These are phyloP conservation scores for Mesaphorura yosii DNA, from an alignment of 1,140 invertebrate genomes.

Conservation along the genomic window DNA sequence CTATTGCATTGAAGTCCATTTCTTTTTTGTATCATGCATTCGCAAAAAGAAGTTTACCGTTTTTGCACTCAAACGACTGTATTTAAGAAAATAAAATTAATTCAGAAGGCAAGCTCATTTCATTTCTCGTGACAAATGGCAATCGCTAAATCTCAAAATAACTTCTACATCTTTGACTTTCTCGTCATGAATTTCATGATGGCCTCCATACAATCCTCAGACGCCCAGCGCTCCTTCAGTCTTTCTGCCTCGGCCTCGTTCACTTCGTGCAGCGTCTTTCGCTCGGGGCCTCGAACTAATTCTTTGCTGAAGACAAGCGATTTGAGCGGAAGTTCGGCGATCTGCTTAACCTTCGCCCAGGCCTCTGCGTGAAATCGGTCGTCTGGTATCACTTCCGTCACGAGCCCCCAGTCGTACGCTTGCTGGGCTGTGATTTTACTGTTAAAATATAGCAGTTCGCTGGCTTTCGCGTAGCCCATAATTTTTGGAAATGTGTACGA, in stretches of 20 bases:
- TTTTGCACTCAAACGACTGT: too few relatives aligned
- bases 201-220: constrained; percentile 48
- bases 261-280: constrained; percentile 40
- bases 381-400: constrained; percentile 54
- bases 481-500: constrained; percentile 48
- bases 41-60: too few relatives aligned
- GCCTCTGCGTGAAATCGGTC: constrained; percentile 47
- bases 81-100: too few relatives aligned
- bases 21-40: too few relatives aligned
- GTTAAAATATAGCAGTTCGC: constrained; percentile 67
- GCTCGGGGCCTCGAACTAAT: constrained; percentile 38
- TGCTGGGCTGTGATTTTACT: constrained; percentile 63
- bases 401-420: constrained; percentile 56
- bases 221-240: constrained; percentile 47
- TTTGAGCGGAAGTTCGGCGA: constrained; percentile 40
- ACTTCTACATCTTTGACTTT: constrained; percentile 31
- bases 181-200: constrained; percentile 44
- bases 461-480: constrained; percentile 51
- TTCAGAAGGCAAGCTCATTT: too few relatives aligned
- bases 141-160: too few relatives aligned
- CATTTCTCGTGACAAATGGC: too few relatives aligned
- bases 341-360: constrained; percentile 43
- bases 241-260: constrained; percentile 45
- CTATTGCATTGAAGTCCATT: too few relatives aligned
- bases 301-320: constrained; percentile 43